Percentiles rank a stretch among this genome's conserved stretches.
phyloP scores from a whole-genome alignment of 2,888 invertebrate species.

The Drosophila infuscata region DNA sequence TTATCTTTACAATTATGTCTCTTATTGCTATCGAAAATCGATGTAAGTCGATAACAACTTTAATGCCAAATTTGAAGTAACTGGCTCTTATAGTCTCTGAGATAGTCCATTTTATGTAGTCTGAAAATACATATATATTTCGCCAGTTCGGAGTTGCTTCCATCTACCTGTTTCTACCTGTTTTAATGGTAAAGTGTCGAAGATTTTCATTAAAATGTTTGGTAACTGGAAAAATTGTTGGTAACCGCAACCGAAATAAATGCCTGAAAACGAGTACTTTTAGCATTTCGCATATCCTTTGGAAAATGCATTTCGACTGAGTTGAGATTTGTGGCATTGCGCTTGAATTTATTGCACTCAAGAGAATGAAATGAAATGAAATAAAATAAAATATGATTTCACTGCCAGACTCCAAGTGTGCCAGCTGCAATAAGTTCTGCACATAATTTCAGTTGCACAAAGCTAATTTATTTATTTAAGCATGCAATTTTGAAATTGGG shows the following conservation, averaged over 20 bases:
- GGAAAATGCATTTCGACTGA: conserved; percentile 33
- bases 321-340: conserved; percentile 17
- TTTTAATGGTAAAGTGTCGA: no score
- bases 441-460: conserved; percentile 15
- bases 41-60: neutral
- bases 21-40: neutral
- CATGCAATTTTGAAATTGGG: conserved; percentile 18
- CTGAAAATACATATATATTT: no score
- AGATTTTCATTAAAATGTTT: no score
- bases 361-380: conserved; percentile 52
- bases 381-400: conserved; percentile 38
- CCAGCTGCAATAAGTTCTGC: conserved; percentile 19
- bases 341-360: conserved; percentile 51
- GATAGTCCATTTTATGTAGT: no score
- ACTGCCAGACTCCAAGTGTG: conserved; percentile 11
- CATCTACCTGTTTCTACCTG: no score
- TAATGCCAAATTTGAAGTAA: no score
- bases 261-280: no score
- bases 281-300: conserved; percentile 37
- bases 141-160: neutral
- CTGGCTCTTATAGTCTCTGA: no score
- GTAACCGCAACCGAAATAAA: no score
- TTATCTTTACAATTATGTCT: neutral
- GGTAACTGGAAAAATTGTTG: no score
- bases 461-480: conserved; percentile 27